Evolutionary conservation across 2,888 invertebrate genomes (phyloP), one percentile per base, ranked within the genome.

Genomic region (Odontocerum albicorne): DNA sequence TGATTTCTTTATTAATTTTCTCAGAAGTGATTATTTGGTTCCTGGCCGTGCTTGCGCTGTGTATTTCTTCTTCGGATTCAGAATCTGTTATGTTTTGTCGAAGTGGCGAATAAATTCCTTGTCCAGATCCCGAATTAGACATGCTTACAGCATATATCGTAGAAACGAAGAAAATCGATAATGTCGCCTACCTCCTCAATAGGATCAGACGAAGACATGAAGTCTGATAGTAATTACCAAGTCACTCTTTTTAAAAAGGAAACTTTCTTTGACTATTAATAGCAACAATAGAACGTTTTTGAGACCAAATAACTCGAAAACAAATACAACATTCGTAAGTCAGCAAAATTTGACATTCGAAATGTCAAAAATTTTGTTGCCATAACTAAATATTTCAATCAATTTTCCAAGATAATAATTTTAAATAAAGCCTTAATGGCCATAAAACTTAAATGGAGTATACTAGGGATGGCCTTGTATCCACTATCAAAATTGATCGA

Each of bases 51-150:
- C 53, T 53, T 12, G 15, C 10, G 33, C 17, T 33, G 22, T 56
- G 59, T 15, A 53, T 46, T 22, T 55, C 61, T 38, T 57, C 61
- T 49, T 89, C 89, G 65, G 87, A 88, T 65, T 89, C 89, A 0
- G 88, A 88, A 65, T 90, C 90, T 51, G 88, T 84, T 64, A 90
- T 76, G 62, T 85, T 84, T 74, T 90, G 90, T 60, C 88, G 88
- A 65, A 90, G 71, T 52, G 89, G 90, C 65, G 88, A 82, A 69
- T 90, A 90, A 65, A 82, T 81, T 63, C 78, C 79, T 70, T 79
- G 79, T 15, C 50, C 50, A 16, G 56, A 22, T 47, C 60, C 60
- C 45, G 43, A 49, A 44, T 54, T 57, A 36, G 57, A 50, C 60
- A 60, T 57, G 22, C n/a, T n/a, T n/a, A n/a, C n/a, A n/a, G n/a